These are phyloP conservation scores for Lasioglossum lativentre DNA, from an alignment of 2,888 invertebrate species.

Conservation along the genomic window DNA sequence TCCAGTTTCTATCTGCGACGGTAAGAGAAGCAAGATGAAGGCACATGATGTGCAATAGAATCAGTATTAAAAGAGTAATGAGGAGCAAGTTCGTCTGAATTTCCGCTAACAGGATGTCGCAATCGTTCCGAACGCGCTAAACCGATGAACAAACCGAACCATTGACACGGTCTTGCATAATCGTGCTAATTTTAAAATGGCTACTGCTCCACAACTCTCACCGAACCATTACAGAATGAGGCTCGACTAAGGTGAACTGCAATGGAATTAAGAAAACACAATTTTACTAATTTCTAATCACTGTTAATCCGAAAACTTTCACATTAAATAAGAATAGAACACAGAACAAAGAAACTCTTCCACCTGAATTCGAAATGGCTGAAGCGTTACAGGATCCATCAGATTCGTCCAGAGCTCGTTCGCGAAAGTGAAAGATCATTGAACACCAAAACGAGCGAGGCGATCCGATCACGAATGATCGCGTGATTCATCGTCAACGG, in stretches of 20 bases:
- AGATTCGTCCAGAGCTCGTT: neutral
- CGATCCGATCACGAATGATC: slow-evolving; percentile 23
- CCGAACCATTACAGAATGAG: neutral
- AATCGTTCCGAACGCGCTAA: neutral
- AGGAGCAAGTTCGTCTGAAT: neutral
- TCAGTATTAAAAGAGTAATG: neutral
- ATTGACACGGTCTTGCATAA: neutral
- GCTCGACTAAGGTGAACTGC: neutral
- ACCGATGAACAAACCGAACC: neutral
- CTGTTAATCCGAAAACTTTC: neutral
- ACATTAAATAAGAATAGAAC: neutral
- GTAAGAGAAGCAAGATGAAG: too few relatives aligned
- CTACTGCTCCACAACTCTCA: neutral
- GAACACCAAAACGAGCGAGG: neutral
- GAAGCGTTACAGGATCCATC: neutral
- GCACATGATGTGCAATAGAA: neutral
- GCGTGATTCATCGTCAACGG: slow-evolving; percentile 20
- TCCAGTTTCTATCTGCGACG: neutral
- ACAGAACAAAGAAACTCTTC: neutral
- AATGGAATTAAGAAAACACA: neutral
- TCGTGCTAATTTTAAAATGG: neutral
- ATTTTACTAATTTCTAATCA: neutral
- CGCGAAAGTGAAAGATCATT: neutral
- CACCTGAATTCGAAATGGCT: too few relatives aligned
- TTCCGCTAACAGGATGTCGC: neutral